phyloP scores from a whole-genome alignment of 2,797 vertebrate species.

The Lepilemur septentrionalis region DNA sequence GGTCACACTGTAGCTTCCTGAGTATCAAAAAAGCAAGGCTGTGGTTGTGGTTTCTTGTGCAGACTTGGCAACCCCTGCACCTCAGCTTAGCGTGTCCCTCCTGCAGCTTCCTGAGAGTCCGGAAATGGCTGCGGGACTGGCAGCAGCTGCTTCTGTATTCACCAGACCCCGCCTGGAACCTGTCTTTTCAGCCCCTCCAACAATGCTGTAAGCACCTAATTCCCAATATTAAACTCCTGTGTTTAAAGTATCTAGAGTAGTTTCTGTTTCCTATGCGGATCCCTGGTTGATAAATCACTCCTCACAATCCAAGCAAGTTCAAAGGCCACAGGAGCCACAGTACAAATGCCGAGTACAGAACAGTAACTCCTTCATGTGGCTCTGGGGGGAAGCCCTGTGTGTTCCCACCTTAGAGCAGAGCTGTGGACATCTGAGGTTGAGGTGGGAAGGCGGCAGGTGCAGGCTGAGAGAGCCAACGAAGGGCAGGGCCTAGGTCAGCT shows the following conservation, averaged over 20 bases:
- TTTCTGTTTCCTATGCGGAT: neutral
- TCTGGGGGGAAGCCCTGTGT: neutral
- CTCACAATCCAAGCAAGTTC: neutral
- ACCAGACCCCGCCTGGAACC: neutral
- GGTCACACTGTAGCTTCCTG: neutral
- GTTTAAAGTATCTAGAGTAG: neutral
- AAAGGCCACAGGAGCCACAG: neutral
- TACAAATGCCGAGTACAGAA: neutral
- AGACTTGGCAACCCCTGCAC: neutral
- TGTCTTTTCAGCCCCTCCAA: neutral
- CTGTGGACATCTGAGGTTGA: rapidly evolving
- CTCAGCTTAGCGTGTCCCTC: neutral
- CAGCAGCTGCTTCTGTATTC: neutral
- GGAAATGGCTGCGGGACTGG: too few relatives aligned
- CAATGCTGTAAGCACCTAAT: neutral
- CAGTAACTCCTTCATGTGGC: neutral
- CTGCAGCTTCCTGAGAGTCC: neutral
- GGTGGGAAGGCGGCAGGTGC: rapidly evolving
- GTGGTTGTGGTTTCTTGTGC: neutral
- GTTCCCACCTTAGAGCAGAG: neutral
- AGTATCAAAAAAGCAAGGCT: neutral
- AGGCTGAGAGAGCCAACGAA: neutral
- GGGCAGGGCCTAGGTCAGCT: neutral
- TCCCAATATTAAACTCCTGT: neutral
- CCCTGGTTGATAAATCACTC: neutral